Evolutionary conservation across 37 sponge, comb jelly and placozoan genomes (phyloP).

Genomic region (Chondrosia reniformis): DNA sequence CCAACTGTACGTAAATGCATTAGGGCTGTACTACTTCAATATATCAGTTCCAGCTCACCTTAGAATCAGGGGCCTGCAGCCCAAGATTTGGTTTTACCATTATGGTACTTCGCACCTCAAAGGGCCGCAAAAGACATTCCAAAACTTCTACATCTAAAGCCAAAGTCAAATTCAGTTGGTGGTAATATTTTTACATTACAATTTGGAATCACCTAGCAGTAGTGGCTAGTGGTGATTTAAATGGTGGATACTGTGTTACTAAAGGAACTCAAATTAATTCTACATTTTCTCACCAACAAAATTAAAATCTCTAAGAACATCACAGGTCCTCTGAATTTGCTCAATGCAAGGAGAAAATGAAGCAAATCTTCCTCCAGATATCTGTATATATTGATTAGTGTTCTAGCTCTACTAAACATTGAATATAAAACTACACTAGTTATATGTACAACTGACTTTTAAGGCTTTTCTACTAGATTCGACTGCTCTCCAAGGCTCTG

Average conservation of each 20-base stretch:
- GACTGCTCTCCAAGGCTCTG: slow-evolving; percentile 88
- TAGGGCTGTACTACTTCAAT: too few relatives aligned
- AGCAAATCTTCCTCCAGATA: slow-evolving; percentile 71
- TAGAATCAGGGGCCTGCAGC: not conserved
- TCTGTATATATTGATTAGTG: slow-evolving; percentile 8
- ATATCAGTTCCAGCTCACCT: too few relatives aligned
- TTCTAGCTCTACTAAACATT: not conserved
- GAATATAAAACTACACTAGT: not conserved
- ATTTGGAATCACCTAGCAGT: too few relatives aligned
- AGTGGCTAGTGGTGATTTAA: too few relatives aligned
- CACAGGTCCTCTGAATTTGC: slow-evolving; percentile 90
- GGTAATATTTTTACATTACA: too few relatives aligned
- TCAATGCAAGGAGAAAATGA: slow-evolving; percentile 98
- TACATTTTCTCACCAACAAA: slow-evolving; percentile 68
- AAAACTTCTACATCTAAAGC: slow-evolving; percentile 64
- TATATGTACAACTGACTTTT: slow-evolving; percentile 21
- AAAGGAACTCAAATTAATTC: too few relatives aligned
- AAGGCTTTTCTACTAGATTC: slow-evolving; percentile 48
- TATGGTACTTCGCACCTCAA: slow-evolving; percentile 34
- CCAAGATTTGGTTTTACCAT: slow-evolving; percentile 53
- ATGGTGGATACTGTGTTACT: too few relatives aligned
- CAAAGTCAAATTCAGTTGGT: too few relatives aligned
- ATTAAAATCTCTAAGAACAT: slow-evolving; percentile 47
- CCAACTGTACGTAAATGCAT: too few relatives aligned
- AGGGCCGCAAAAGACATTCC: slow-evolving; percentile 72